These are phyloP conservation scores for Dyspetes luteomarginatus DNA, from an alignment of 2,888 invertebrate species.

Conservation along the genomic window DNA sequence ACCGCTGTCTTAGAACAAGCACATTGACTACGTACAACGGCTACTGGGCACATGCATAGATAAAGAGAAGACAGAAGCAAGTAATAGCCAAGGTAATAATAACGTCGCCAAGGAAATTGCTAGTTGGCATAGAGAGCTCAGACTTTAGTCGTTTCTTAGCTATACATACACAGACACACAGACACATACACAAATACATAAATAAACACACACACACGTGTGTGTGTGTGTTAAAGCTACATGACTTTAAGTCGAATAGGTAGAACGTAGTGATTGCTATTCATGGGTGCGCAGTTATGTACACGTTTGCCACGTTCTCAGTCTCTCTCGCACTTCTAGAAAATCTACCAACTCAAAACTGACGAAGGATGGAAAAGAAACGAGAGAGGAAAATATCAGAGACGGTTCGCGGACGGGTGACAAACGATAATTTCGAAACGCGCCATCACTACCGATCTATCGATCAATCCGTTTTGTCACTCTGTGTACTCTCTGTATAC, in stretches of 20 bases:
- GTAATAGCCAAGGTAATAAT: constrained; percentile 58
- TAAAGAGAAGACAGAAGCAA: constrained; percentile 17
- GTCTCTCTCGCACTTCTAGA: constrained; percentile 6
- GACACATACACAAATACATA: too few species aligned
- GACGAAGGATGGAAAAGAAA: constrained; percentile 12
- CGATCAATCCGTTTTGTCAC: constrained; percentile 68
- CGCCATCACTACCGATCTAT: constrained; percentile 64
- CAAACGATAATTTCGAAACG: constrained; percentile 68
- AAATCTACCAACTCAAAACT: too few species aligned
- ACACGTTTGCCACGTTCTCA: background rate
- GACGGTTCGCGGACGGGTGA: constrained; percentile 58
- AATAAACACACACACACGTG: too few species aligned
- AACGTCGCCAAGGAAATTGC: constrained; percentile 54
- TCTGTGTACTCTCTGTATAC: background rate
- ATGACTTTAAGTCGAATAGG: constrained; percentile 2
- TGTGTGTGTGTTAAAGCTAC: too few species aligned
- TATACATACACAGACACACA: background rate
- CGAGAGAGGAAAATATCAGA: constrained; percentile 47
- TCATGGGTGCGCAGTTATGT: constrained; percentile 48
- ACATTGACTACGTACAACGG: background rate
- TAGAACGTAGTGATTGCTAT: constrained; percentile 40
- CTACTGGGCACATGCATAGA: constrained; percentile 17
- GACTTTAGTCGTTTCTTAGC: constrained; percentile 15
- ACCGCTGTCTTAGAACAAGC: constrained; percentile 19
- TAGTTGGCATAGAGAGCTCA: constrained; percentile 27